These are phyloP conservation scores for Actinia tenebrosa DNA, from an alignment of 64 coral and sea anemone genomes.

Conservation along the genomic window DNA sequence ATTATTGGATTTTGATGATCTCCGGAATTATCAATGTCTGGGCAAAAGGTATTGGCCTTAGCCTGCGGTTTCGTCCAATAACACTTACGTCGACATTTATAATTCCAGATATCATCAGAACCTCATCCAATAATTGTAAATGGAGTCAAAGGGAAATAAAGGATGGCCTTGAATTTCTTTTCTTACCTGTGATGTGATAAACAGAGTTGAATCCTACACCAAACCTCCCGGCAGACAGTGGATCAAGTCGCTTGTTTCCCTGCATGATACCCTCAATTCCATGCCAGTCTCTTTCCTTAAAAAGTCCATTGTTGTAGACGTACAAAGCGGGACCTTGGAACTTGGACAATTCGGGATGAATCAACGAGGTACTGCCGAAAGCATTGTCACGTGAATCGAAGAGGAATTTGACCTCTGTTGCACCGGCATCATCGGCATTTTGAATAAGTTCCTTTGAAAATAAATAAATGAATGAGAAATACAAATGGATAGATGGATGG, in stretches of 20 bases:
- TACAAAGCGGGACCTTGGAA: constrained; percentile 87
- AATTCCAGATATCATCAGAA: too few species aligned
- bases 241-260: constrained; percentile 89
- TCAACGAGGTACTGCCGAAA: constrained; percentile 64
- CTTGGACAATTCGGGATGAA: constrained; percentile 72
- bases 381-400: constrained; percentile 90
- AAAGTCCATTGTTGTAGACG: constrained; percentile 94
- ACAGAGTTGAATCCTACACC: constrained; percentile 98
- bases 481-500: not conserved
- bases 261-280: constrained; percentile 97
- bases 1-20: too few species aligned
- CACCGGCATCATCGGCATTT: constrained; percentile 94
- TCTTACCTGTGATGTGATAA: constrained; percentile 90
- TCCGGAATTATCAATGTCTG: too few species aligned
- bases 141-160: too few species aligned
- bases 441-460: constrained; percentile 78
- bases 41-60: too few species aligned
- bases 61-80: too few species aligned
- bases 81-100: too few species aligned
- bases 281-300: constrained; percentile 81
- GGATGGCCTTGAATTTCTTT: not conserved
- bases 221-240: constrained; percentile 86
- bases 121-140: too few species aligned
- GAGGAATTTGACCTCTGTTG: constrained; percentile 83
- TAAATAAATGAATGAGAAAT: not conserved